These are phyloP conservation scores for Sebastes fasciatus DNA, from an alignment of 2,113 vertebrate genomes.

Conservation along the genomic window DNA sequence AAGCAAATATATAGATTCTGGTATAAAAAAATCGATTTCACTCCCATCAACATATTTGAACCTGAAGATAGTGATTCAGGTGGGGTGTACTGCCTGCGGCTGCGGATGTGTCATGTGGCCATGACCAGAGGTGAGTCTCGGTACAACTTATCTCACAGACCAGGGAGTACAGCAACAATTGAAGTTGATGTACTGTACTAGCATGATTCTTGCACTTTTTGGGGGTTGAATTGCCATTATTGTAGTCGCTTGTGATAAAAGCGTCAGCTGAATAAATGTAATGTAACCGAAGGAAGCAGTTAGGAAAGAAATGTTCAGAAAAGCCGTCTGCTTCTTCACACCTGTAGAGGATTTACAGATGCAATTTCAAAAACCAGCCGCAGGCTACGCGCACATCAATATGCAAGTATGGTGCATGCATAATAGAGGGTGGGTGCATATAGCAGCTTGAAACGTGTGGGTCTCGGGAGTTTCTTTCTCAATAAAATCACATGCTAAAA, in stretches of 20 bases:
- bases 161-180: background rate
- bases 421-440: background rate
- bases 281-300: background rate
- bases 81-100: too few species aligned
- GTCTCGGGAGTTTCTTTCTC: constrained; percentile 9
- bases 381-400: constrained; percentile 15
- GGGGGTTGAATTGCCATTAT: background rate
- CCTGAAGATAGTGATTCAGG: too few species aligned
- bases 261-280: background rate
- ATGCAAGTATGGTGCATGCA: constrained; percentile 24
- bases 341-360: constrained; percentile 10
- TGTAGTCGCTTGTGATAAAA: background rate
- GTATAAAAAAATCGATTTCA: too few species aligned
- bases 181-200: background rate
- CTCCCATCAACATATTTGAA: too few species aligned
- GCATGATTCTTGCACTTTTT: background rate
- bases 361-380: constrained; percentile 7
- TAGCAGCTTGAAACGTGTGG: background rate
- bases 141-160: background rate
- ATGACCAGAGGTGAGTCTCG: background rate
- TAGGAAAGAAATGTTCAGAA: background rate
- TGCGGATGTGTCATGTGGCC: background rate
- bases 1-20: too few species aligned
- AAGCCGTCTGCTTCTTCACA: background rate
- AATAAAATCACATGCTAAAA: constrained; percentile 9